Evolutionary conservation across 2,888 invertebrate species (phyloP).

Genomic region (Stratiomys singularior): DNA sequence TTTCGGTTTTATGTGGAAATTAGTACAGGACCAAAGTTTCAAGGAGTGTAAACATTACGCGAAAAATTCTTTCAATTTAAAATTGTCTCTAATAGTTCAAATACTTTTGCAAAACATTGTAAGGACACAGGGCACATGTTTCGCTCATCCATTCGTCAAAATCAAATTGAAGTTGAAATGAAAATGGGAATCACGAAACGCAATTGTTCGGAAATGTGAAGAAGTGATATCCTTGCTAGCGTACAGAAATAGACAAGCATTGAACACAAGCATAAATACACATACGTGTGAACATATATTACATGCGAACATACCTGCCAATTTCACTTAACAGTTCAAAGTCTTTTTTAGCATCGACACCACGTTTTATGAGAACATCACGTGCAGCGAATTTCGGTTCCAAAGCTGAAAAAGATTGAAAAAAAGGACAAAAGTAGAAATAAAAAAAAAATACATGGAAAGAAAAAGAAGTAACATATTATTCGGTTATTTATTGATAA

Average conservation of each 20-base stretch:
- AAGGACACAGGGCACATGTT: background rate
- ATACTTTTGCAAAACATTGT: background rate
- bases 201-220: slow-evolving; percentile 16
- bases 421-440: background rate
- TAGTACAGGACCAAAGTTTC: too few relatives aligned
- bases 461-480: background rate
- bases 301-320: slow-evolving; percentile 78
- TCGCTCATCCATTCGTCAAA: background rate
- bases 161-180: slow-evolving; percentile 9
- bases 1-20: too few relatives aligned
- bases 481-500: slow-evolving; percentile 24
- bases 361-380: slow-evolving; percentile 85
- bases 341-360: slow-evolving; percentile 85
- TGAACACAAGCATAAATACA: background rate
- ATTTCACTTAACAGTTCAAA: slow-evolving; percentile 91
- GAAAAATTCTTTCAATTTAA: background rate
- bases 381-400: slow-evolving; percentile 89
- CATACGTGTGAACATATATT: slow-evolving; percentile 14
- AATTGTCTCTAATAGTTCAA: background rate
- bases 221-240: slow-evolving; percentile 4
- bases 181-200: slow-evolving; percentile 27
- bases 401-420: slow-evolving; percentile 73
- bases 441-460: background rate
- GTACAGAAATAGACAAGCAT: too few relatives aligned
- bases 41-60: too few relatives aligned